Base-by-base conservation (phyloP, 1,140 invertebrate species). In the Procambarus clarkii region DNA sequence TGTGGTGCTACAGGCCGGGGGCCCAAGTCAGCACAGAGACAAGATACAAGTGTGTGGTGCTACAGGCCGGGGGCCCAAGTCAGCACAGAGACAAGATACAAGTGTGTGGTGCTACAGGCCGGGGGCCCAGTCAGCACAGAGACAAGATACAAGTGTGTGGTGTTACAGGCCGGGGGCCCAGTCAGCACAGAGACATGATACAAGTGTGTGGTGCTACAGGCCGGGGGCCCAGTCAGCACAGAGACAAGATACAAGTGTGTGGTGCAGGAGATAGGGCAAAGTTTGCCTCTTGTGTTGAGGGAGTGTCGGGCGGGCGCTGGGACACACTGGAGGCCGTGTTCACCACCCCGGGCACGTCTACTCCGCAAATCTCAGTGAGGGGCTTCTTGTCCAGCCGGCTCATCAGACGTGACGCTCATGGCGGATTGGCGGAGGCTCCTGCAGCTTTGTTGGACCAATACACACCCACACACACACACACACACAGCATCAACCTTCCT, bases 321-420 rank as follows among this genome's bases (percentile, higher is more conserved):
- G 60, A 18, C 21, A 69, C 34, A 83, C 45, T 11, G n/a, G 7
- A 69, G n/a, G 5, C 15, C 4, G 69, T 74, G 69, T 83, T 83
- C 58, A 45, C 69, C 46, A 83, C 2, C 45, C 81, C 21, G 44
- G 24, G 60, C 81, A 83, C 81, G 81, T 83, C 58, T 4, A 11
- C 1, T 21, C 81, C 81, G 81, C 81, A 83, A 83, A 83, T 83
- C 60, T 69, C 81, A 64, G 81, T 54, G 50, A 45, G 34, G 81
- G 69, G 13, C 24, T 83, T 64, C 81, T 83, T 83, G 81, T 83
- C 81, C 81, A 15, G 81, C 24, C 21, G 81, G 11, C 58, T 46
- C 81, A 83, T 83, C 69, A 83, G 81, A 83, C 81, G 81, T 83
- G 81, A 83, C 81, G 58, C 34, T 64, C 58, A 69, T 83, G 80